phyloP scores from a whole-genome alignment of 2,888 invertebrate species.

The Melikaiella ostensackeni region DNA sequence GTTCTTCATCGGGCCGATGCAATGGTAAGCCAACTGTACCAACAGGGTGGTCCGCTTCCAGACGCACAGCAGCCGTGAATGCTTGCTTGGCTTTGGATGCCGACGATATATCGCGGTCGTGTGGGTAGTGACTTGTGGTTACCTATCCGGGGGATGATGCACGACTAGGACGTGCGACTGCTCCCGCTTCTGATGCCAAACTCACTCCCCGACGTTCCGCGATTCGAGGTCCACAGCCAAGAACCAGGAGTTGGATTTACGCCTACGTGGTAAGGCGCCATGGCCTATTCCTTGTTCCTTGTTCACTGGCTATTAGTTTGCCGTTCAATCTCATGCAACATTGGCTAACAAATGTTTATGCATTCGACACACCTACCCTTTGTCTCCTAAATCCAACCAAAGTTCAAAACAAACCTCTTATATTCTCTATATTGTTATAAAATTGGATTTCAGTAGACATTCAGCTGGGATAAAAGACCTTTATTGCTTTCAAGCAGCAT shows the following conservation, averaged over 20 bases:
- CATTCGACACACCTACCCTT: background rate
- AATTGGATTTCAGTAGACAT: background rate
- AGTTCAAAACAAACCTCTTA: background rate
- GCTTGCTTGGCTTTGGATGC: conserved; percentile 23
- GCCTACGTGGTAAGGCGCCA: conserved; percentile 31
- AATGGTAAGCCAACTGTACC: conserved; percentile 30
- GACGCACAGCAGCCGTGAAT: conserved; percentile 39
- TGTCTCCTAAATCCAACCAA: background rate
- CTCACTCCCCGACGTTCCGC: conserved; percentile 36
- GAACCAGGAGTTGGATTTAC: conserved; percentile 48
- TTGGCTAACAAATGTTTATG: background rate
- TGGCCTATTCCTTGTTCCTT: background rate
- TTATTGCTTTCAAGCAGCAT: background rate
- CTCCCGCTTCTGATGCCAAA: conserved; percentile 45
- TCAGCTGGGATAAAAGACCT: background rate
- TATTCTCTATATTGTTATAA: conserved; percentile 4
- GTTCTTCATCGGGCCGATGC: conserved; percentile 37
- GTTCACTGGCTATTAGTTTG: background rate
- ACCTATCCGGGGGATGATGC: conserved; percentile 68
- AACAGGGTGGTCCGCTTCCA: conserved; percentile 34
- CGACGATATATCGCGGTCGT: conserved; percentile 62
- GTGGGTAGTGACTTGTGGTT: conserved; percentile 71
- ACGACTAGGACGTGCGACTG: conserved; percentile 64
- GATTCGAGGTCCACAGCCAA: conserved; percentile 16
- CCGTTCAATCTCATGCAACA: background rate